Base-by-base conservation (phyloP, 2,797 vertebrate genomes). In the Pipistrellus pygmaeus region DNA sequence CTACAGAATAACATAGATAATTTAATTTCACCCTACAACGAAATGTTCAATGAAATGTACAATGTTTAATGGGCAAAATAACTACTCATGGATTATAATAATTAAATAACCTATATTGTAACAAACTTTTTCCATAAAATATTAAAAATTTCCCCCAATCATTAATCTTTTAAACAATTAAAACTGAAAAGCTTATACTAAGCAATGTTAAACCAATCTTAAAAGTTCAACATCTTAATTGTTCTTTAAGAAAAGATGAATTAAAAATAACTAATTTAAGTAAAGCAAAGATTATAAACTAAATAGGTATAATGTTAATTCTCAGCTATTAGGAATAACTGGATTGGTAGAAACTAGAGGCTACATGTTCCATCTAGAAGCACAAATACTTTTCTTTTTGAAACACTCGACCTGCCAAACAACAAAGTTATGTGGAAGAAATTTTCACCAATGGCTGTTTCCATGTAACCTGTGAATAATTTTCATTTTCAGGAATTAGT, bases 221-320 rank as follows among this genome's bases (percentile, higher is more conserved):
- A 73, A 20, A 96, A 73, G 35, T 35, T 92, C 38, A 88, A 60
- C 55, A 85, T 14, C n/a, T 9, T 87, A 82, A 78, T 21, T 66
- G 20, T 93, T 89, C n/a, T 85, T 86, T 73, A 73, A 78, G 78
- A 91, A 86, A 86, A 25, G 80, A 84, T 44, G 10, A 92, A 85
- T 55, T 44, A 38, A 62, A 89, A 86, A 46, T 30, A 87, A 80
- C 23, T n/a, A 55, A 71, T 48, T 25, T 84, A 89, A 68, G 30
- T 86, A 88, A 85, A 93, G 71, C 44, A 64, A 55, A 30, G 18
- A 77, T 91, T 82, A 89, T 30, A 88, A 84, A 92, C 53, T 44
- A 91, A 93, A 85, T 8, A 84, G 85, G 66, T 71, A 57, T 57
- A 92, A 78, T 18, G 6, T 44, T 44, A 80, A 93, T 27, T 78